These are phyloP conservation scores for Bedellia somnulentella DNA, from an alignment of 2,888 invertebrate genomes.

Conservation along the genomic window DNA sequence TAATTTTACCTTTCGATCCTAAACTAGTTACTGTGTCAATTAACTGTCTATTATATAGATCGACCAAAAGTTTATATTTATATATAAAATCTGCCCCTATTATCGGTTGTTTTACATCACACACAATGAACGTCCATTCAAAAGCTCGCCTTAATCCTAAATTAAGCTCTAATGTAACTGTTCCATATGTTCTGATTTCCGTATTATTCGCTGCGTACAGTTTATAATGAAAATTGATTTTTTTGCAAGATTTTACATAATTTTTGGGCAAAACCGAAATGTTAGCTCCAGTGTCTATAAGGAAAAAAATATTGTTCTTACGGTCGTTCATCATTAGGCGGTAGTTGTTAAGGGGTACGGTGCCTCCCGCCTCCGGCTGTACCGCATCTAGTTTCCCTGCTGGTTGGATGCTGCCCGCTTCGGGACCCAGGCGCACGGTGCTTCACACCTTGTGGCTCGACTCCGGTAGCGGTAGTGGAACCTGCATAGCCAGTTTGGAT, in stretches of 20 bases:
- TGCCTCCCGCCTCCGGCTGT: slow-evolving; percentile 4
- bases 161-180: slow-evolving; percentile 6
- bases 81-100: slow-evolving; percentile 10
- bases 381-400: slow-evolving; percentile 3
- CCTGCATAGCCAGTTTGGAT: slow-evolving; percentile 6
- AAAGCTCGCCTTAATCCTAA: slow-evolving; percentile 8
- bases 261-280: slow-evolving; percentile 5
- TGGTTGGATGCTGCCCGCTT: background rate
- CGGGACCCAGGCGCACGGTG: slow-evolving; percentile 7
- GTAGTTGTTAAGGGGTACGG: background rate
- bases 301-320: slow-evolving; percentile 1
- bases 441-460: slow-evolving; percentile 1
- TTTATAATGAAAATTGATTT: slow-evolving; percentile 6
- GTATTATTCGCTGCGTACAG: slow-evolving; percentile 14
- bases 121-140: slow-evolving; percentile 9
- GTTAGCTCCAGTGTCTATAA: slow-evolving; percentile 8
- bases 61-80: slow-evolving; percentile 4
- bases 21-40: too few relatives aligned
- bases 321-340: slow-evolving; percentile 6
- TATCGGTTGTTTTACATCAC: slow-evolving; percentile 9
- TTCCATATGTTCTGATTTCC: slow-evolving; percentile 9
- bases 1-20: slow-evolving; percentile 2
- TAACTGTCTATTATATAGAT: too few relatives aligned
- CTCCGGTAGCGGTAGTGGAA: slow-evolving; percentile 4
- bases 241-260: too few relatives aligned